Percentiles rank a stretch among this genome's conserved stretches.
Conservation (phyloP, 2,888 invertebrate genomes). For the Dicyrtomina minuta region DNA sequence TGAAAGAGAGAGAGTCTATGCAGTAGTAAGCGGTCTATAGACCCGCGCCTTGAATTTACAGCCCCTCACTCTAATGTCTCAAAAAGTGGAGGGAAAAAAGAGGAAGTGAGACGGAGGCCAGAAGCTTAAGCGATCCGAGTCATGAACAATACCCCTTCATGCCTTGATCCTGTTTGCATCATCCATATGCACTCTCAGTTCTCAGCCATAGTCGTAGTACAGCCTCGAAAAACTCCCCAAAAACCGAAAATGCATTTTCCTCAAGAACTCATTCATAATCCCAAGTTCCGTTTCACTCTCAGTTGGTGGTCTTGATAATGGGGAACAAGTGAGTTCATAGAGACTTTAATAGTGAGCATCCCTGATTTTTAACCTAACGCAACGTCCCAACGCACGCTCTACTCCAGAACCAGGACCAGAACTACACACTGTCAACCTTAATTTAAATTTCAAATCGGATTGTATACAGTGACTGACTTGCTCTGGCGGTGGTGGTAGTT, state of each 20-base stretch:
- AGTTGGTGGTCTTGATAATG: constrained; percentile 28
- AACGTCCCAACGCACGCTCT: not conserved
- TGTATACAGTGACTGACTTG: too few relatives aligned
- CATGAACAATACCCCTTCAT: too few relatives aligned
- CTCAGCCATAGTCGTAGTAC: too few relatives aligned
- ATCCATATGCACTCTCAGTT: too few relatives aligned
- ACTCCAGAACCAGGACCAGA: not conserved
- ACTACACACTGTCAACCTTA: not conserved
- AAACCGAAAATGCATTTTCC: not conserved
- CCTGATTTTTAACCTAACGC: constrained; percentile 1
- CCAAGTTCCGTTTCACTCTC: constrained; percentile 18
- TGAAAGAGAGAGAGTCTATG: not conserved
- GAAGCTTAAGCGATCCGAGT: too few relatives aligned
- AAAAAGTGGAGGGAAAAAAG: too few relatives aligned
- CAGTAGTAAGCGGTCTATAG: too few relatives aligned
- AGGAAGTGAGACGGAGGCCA: too few relatives aligned
- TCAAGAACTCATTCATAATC: not conserved
- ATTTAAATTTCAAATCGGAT: constrained; percentile 29
- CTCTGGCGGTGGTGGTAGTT: not conserved
- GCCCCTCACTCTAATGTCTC: too few relatives aligned
- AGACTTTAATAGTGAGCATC: constrained; percentile 19
- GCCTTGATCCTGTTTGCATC: too few relatives aligned
- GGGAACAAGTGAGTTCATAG: constrained; percentile 3
- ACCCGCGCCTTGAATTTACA: too few relatives aligned
- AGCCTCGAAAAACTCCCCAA: not conserved